Conservation (phyloP, 1,140 invertebrate species). For the Drosophila virilis region DNA sequence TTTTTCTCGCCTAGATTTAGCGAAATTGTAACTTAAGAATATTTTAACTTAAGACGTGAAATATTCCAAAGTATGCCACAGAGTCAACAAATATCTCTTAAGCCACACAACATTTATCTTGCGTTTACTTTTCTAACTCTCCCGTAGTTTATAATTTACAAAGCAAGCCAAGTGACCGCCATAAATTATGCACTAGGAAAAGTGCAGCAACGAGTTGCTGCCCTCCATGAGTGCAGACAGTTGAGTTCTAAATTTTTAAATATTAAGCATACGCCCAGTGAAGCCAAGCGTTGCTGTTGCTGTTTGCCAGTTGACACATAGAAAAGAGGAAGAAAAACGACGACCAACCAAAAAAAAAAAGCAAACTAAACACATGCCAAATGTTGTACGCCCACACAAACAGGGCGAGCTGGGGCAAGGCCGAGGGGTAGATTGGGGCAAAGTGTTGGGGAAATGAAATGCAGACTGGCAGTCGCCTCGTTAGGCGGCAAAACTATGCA, state of each 20-base stretch:
- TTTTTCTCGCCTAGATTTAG: too few species aligned
- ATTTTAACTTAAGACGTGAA: too few species aligned
- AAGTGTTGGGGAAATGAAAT: constrained; percentile 26
- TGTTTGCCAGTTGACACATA: constrained; percentile 27
- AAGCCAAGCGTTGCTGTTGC: constrained; percentile 11
- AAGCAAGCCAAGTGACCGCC: background rate
- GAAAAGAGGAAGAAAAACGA: background rate
- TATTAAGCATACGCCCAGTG: constrained; percentile 38
- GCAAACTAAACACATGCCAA: constrained; percentile 43
- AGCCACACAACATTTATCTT: background rate
- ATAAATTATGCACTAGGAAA: constrained; percentile 15
- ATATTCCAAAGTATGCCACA: too few species aligned
- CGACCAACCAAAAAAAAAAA: constrained; percentile 1
- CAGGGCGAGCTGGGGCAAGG: background rate
- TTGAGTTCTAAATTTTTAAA: constrained; percentile 28
- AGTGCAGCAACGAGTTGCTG: background rate
- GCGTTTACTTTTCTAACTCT: background rate
- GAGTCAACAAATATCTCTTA: too few species aligned
- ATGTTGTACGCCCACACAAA: constrained; percentile 18
- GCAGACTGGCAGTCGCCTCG: constrained; percentile 50
- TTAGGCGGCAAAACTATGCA: constrained; percentile 28
- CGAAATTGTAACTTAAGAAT: too few species aligned
- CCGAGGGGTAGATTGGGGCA: background rate
- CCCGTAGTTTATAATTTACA: background rate
- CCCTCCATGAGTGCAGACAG: constrained; percentile 11